Evolutionary conservation across 1,140 invertebrate genomes (phyloP).

Genomic region (Sminthurinus signatus): DNA sequence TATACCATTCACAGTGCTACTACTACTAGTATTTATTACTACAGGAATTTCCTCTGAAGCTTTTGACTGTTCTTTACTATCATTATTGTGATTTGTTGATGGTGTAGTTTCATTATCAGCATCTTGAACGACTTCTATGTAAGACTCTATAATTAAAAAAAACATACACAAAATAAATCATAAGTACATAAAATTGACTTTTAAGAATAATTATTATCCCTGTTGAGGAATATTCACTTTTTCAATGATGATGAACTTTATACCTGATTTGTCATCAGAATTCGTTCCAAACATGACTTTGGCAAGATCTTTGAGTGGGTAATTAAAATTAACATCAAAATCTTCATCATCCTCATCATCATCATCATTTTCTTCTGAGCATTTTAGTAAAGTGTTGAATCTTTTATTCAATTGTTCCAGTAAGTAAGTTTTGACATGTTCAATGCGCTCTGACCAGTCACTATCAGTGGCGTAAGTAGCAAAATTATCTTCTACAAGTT

Average conservation of each 20-base stretch:
- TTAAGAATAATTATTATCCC: too few species aligned
- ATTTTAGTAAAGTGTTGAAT: not conserved
- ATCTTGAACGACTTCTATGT: too few species aligned
- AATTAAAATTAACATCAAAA: not conserved
- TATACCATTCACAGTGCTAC: too few species aligned
- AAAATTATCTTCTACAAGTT: not conserved
- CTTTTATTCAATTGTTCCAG: not conserved
- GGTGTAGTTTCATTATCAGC: too few species aligned
- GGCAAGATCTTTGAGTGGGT: not conserved
- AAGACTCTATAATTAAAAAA: not conserved
- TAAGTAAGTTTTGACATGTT: not conserved
- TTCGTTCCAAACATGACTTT: not conserved
- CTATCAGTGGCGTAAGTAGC: not conserved
- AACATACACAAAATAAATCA: too few species aligned
- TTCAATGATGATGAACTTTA: not conserved
- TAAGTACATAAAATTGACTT: too few species aligned
- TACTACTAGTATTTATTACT: too few species aligned
- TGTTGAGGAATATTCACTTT: too few species aligned
- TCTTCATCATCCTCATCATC: not conserved
- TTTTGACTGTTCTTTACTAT: too few species aligned
- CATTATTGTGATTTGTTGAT: too few species aligned
- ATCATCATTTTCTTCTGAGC: not conserved
- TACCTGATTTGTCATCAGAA: not conserved
- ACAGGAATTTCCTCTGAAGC: too few species aligned
- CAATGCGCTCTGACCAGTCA: not conserved